Conservation (phyloP, 2,113 vertebrate genomes). For the Columbina picui region DNA sequence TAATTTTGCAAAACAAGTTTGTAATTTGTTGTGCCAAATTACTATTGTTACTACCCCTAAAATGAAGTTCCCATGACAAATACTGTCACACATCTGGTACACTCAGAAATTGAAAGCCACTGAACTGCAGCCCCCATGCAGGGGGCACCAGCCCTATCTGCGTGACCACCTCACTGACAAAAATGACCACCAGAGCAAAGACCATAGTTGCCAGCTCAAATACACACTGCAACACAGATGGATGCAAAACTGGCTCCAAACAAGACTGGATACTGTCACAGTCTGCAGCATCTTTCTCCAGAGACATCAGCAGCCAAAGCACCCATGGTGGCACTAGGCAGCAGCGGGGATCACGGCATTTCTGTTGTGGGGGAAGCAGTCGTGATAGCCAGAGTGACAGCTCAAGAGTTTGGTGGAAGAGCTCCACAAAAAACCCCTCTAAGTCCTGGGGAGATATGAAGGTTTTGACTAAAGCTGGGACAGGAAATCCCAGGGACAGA, state of each 20-base stretch:
- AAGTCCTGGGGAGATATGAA: background rate
- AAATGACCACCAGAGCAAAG: background rate
- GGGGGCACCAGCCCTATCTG: background rate
- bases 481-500: background rate
- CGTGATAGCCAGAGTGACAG: background rate
- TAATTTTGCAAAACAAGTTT: background rate
- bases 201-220: background rate
- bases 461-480: background rate
- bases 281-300: background rate
- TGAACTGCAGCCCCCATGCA: background rate
- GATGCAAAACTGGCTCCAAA: background rate
- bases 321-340: background rate
- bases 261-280: background rate
- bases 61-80: background rate
- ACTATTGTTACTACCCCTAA: background rate
- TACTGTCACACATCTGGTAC: background rate
- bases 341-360: background rate
- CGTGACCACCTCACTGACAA: background rate
- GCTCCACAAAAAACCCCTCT: background rate
- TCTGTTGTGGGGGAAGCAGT: background rate
- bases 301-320: background rate
- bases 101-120: background rate
- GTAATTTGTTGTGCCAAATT: background rate
- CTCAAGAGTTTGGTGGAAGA: background rate
- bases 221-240: background rate